These are phyloP conservation scores for Neoscelio sp. DNA, from an alignment of 2,888 invertebrate species.

Conservation along the genomic window DNA sequence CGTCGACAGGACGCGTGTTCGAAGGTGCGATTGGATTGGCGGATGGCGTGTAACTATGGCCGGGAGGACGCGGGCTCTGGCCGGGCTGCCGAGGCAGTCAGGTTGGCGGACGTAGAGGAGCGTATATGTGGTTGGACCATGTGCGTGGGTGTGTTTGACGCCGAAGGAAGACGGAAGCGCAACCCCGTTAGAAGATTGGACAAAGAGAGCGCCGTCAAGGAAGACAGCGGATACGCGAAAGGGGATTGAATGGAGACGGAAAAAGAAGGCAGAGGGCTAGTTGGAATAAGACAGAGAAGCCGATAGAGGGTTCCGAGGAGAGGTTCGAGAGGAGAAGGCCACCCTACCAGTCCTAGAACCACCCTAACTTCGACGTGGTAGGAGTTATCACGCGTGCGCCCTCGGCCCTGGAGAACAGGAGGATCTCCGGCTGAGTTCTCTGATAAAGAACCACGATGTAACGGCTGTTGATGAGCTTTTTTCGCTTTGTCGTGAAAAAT, in stretches of 20 bases:
- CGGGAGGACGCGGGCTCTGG: constrained; percentile 66
- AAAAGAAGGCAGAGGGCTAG: constrained; percentile 40
- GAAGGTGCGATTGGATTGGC: constrained; percentile 67
- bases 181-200: constrained; percentile 15
- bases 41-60: constrained; percentile 65
- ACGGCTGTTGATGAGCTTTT: constrained; percentile 37
- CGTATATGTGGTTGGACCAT: constrained; percentile 28
- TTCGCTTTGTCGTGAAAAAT: constrained; percentile 22
- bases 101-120: constrained; percentile 54
- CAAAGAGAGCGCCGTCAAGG: constrained; percentile 18
- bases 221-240: constrained; percentile 1
- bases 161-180: constrained; percentile 49
- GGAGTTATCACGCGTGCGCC: constrained; percentile 58
- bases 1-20: constrained; percentile 29
- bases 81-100: constrained; percentile 49
- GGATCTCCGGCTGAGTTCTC: constrained; percentile 29
- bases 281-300: constrained; percentile 38
- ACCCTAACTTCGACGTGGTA: constrained; percentile 46
- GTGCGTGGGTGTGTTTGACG: constrained; percentile 52
- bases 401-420: constrained; percentile 28
- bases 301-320: constrained; percentile 19
- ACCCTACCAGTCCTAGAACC: constrained; percentile 57
- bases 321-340: constrained; percentile 25
- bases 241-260: constrained; percentile 38
- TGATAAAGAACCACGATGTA: constrained; percentile 52